Base-by-base conservation (phyloP, 1,140 invertebrate genomes). In the Euura lappo region DNA sequence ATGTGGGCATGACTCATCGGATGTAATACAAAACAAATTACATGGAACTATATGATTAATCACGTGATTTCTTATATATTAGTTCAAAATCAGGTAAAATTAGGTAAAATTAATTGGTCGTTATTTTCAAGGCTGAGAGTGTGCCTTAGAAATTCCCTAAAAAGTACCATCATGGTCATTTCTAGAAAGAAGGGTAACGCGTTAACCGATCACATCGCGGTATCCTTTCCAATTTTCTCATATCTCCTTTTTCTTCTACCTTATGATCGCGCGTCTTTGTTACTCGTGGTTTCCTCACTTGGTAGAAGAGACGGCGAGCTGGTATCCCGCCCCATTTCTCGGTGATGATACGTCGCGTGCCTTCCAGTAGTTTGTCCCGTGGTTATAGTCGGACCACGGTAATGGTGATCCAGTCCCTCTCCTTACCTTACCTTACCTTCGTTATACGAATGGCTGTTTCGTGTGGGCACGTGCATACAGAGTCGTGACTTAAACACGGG, bases 221-320 rank as follows among this genome's bases (percentile, higher is more conserved):
- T n/a, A n/a, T 8, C 8, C 51, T 60, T 60, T n/a, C 10, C 13
- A n/a, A 8, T 11, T 71, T 4, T 45, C 8, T 47, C 43, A 7
- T 74, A 43, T 74, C 65, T 74, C 65, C 69, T 45, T 79, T 75
- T 71, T 77, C 76, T 75, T 71, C 51, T 73, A 75, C 75, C 75
- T 73, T 28, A 28, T 28, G 28, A 28, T 28, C 28, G 28, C 28
- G 28, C 28, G 28, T 28, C 28, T 28, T 28, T 28, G 28, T 28
- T 28, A 28, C 28, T 28, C 28, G 28, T 28, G 28, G 28, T 28
- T 28, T 28, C 28, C 28, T 28, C 28, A 28, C 28, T 28, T 28
- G 28, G 28, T 28, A 28, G 28, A 28, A 28, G 28, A 28, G 28
- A 28, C 28, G 28, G 28, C 28, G 28, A 28, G 28, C 13, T n/a